Base-by-base conservation (phyloP, 2,113 vertebrate species). In the Pseudopipra pipra region DNA sequence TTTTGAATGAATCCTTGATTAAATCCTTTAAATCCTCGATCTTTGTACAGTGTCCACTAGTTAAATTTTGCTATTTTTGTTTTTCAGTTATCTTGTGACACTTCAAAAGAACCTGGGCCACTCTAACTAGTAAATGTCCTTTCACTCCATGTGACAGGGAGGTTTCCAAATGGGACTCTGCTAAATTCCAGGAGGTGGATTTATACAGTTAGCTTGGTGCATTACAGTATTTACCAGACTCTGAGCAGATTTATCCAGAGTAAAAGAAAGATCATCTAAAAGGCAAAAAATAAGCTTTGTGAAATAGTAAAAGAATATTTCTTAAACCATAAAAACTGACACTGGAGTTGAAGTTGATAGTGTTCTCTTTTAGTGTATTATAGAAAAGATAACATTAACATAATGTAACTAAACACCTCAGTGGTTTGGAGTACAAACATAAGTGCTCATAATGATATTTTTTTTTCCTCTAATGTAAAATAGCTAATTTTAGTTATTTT, bases 401-500 rank as follows among this genome's bases (percentile, higher is more conserved):
- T 6, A 8, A 30, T 37, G 23, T 44, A 70, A 65, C 54, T 46
- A 6, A 74, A 33, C 8, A 80, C 55, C 31, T 88, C 67, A 80
- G 8, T 44, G 47, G 13, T 20, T 91, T 81, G 58, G 56, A 70
- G 73, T 41, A 4, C 37, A 66, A 67, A 39, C 31, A 9, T 14
- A 43, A 37, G 28, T 81, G 21, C 37, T 93, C 62, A 41, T 85
- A 46, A 35, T 55, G 13, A 2, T 71, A 11, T 31, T 30, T 81
- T 51, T 73, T 73, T 31, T 24, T 19, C 14, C 33, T 80, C 62
- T 77, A 51, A 56, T 62, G 5, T 76, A 46, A 88, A 84, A 71
- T n/a, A 65, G 9, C 74, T 95, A 54, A 96, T 77, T 89, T 31
- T 49, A 35, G 46, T 89, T 94, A 11, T 74, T 97, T 95, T 58